phyloP scores from a whole-genome alignment of 2,888 invertebrate species.

The Euproctis similis region DNA sequence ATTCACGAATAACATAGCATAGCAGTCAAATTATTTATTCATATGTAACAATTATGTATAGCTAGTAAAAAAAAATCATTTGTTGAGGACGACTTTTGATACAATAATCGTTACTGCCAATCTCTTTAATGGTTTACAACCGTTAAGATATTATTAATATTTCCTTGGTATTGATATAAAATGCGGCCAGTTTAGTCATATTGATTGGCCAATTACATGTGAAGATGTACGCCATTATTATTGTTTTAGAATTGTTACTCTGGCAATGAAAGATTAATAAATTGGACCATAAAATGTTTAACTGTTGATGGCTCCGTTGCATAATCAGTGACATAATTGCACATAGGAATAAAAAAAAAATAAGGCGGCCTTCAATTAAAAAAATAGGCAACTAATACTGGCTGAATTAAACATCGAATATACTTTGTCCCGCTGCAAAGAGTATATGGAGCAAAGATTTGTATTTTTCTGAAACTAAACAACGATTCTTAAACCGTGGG shows the following conservation, averaged over 20 bases:
- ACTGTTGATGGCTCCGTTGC: background rate
- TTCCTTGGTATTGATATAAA: conserved; percentile 12
- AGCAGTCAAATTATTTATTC: conserved; percentile 25
- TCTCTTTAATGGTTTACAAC: conserved; percentile 9
- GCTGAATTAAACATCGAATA: no score
- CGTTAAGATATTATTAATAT: conserved; percentile 7
- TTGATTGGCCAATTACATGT: conserved; percentile 11
- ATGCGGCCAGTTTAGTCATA: background rate
- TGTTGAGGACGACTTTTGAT: conserved; percentile 23
- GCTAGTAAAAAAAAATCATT: conserved; percentile 27
- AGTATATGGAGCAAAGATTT: no score
- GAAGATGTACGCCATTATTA: background rate
- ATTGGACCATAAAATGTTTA: background rate
- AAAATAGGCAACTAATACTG: no score
- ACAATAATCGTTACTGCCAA: conserved; percentile 17
- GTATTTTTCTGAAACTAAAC: no score
- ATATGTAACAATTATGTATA: conserved; percentile 26
- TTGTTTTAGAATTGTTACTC: no score
- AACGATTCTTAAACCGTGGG: no score
- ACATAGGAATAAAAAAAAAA: background rate
- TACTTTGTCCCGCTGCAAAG: no score
- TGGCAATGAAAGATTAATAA: background rate
- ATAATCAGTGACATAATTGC: background rate
- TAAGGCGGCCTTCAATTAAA: no score
- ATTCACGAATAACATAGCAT: conserved; percentile 31